Percentiles rank a stretch among this genome's conserved stretches.
phyloP scores from a whole-genome alignment of 2,113 vertebrate genomes.

The Orthonyx spaldingii region DNA sequence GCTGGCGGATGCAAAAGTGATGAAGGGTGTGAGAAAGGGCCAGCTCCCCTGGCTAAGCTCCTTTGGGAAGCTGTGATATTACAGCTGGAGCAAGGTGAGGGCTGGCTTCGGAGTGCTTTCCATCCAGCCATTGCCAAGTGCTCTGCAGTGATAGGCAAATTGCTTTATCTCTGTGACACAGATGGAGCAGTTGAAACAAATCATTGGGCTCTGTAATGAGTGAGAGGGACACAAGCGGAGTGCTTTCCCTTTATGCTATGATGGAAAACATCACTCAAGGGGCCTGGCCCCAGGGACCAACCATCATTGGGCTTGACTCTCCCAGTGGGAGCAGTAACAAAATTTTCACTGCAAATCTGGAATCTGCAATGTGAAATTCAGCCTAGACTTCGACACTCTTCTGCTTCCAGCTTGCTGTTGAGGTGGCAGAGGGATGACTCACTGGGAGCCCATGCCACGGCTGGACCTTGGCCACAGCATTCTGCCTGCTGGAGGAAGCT shows the following conservation, averaged over 20 bases:
- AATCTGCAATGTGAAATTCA: not conserved
- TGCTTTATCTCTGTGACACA: conserved; percentile 47
- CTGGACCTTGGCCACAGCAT: accelerated
- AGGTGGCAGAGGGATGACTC: not conserved
- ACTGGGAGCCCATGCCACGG: not conserved
- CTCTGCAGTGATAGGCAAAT: conserved; percentile 31
- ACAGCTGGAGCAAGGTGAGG: not conserved
- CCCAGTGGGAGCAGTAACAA: not conserved
- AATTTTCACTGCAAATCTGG: not conserved
- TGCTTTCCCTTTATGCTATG: not conserved
- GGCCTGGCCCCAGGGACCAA: not conserved
- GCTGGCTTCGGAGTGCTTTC: not conserved
- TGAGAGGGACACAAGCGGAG: not conserved
- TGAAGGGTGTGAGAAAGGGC: not conserved
- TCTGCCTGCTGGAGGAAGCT: not conserved
- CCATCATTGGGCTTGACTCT: not conserved
- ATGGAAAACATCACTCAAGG: not conserved
- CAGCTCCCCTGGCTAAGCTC: not conserved
- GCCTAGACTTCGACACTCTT: not conserved
- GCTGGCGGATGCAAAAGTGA: not conserved
- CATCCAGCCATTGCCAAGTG: not conserved
- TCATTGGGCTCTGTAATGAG: not conserved
- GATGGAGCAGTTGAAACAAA: conserved; percentile 40
- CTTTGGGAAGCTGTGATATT: not conserved
- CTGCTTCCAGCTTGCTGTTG: not conserved